phyloP scores from a whole-genome alignment of 2,888 invertebrate genomes.

The Cremastinae sp. region DNA sequence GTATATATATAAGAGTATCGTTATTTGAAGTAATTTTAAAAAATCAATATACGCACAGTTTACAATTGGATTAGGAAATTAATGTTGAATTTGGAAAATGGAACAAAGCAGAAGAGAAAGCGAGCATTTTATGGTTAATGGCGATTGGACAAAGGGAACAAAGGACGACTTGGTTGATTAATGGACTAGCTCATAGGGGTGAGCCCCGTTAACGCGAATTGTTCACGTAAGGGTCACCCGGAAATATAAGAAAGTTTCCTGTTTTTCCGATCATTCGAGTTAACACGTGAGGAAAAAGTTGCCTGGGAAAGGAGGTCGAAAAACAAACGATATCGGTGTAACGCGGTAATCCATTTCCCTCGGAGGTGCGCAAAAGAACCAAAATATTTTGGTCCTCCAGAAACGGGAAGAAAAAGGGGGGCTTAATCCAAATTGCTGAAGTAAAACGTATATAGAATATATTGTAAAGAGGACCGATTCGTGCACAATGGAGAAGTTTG shows the following conservation, averaged over 20 bases:
- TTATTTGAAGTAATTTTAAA: too few relatives aligned
- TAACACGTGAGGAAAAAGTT: too few relatives aligned
- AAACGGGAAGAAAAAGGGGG: constrained; percentile 33
- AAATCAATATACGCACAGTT: too few relatives aligned
- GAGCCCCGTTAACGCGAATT: constrained; percentile 13
- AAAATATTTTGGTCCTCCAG: too few relatives aligned
- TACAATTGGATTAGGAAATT: too few relatives aligned
- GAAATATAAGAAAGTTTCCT: not conserved
- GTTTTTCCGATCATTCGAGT: too few relatives aligned
- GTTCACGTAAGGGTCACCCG: constrained; percentile 20
- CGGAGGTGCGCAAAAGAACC: not conserved
- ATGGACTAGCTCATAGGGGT: constrained; percentile 39
- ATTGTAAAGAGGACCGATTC: constrained; percentile 1
- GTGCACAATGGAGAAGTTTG: constrained; percentile 28
- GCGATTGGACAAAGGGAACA: constrained; percentile 12
- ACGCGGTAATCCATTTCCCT: too few relatives aligned
- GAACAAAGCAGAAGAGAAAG: not conserved
- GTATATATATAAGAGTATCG: too few relatives aligned
- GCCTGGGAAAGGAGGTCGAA: too few relatives aligned
- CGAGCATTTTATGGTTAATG: not conserved
- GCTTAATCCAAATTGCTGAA: constrained; percentile 33
- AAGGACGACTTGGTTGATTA: constrained; percentile 38
- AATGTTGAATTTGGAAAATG: too few relatives aligned
- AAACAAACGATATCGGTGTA: too few relatives aligned
- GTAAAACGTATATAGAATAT: not conserved